Evolutionary conservation across 2,113 vertebrate species (phyloP).

Genomic region (Colius striatus): DNA sequence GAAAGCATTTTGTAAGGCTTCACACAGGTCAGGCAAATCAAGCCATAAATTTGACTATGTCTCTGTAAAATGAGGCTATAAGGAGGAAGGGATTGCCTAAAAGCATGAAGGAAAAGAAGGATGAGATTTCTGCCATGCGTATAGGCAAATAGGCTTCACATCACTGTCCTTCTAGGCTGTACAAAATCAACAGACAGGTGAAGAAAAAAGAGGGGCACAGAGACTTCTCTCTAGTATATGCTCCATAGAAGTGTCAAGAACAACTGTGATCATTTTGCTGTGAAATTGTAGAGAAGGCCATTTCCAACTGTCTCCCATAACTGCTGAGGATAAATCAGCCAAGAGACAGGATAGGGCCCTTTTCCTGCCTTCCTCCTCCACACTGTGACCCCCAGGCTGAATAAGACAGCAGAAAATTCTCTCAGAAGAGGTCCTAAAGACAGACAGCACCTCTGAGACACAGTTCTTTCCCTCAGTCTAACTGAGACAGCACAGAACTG

Average conservation of each 20-base stretch:
- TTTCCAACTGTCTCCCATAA: neutral
- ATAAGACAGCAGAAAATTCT: conserved; percentile 3
- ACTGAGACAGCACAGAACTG: neutral
- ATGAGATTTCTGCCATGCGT: neutral
- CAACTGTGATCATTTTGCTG: neutral
- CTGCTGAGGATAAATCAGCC: neutral
- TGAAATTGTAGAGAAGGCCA: neutral
- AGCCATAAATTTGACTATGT: neutral
- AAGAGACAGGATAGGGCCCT: conserved; percentile 6
- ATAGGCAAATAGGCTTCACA: neutral
- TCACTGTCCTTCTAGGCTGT: neutral
- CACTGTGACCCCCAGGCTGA: neutral
- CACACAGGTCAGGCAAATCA: neutral
- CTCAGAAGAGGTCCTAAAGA: neutral
- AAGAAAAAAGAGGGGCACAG: neutral
- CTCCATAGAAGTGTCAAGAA: neutral
- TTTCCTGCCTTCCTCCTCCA: conserved; percentile 45
- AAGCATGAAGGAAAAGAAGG: neutral
- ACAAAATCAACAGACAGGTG: conserved; percentile 19
- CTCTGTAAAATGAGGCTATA: neutral
- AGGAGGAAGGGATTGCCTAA: neutral
- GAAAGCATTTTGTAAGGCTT: conserved; percentile 16
- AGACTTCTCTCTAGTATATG: neutral
- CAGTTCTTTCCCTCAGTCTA: neutral
- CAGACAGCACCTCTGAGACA: conserved; percentile 5